phyloP scores from a whole-genome alignment of 2,888 invertebrate genomes.

The Pseudanteris insignis region DNA sequence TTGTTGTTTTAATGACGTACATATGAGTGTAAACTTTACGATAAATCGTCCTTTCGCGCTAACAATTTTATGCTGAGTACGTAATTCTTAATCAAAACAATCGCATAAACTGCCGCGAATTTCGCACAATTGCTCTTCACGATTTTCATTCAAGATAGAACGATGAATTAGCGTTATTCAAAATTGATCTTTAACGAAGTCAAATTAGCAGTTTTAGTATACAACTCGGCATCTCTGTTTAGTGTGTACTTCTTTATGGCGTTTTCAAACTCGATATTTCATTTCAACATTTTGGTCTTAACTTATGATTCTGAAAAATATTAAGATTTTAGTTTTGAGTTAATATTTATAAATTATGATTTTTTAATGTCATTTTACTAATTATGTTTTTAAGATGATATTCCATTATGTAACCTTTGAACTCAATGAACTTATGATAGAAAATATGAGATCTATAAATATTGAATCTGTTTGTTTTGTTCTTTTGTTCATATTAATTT shows the following conservation, averaged over 20 bases:
- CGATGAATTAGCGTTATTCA: background rate
- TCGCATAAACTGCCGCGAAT: slow-evolving; percentile 14
- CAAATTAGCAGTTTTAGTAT: too few species aligned
- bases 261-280: too few species aligned
- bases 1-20: slow-evolving; percentile 23
- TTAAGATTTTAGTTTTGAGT: background rate
- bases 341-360: background rate
- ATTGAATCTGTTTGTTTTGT: too few species aligned
- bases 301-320: background rate
- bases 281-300: background rate
- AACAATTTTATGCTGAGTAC: slow-evolving; percentile 31
- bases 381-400: too few species aligned
- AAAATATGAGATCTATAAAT: too few species aligned
- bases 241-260: too few species aligned
- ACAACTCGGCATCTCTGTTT: too few species aligned
- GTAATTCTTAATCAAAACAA: slow-evolving; percentile 29
- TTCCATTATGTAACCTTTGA: too few species aligned
- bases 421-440: too few species aligned
- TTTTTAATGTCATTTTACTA: too few species aligned
- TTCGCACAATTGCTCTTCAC: slow-evolving; percentile 12
- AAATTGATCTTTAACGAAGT: too few species aligned
- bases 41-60: slow-evolving; percentile 28
- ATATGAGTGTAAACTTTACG: slow-evolving; percentile 22
- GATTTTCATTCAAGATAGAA: slow-evolving; percentile 7
- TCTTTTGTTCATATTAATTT: too few species aligned